Percentiles rank a stretch among this genome's conserved stretches.
Conservation (phyloP, 2,797 vertebrate species). For the Malacoraja senta region DNA sequence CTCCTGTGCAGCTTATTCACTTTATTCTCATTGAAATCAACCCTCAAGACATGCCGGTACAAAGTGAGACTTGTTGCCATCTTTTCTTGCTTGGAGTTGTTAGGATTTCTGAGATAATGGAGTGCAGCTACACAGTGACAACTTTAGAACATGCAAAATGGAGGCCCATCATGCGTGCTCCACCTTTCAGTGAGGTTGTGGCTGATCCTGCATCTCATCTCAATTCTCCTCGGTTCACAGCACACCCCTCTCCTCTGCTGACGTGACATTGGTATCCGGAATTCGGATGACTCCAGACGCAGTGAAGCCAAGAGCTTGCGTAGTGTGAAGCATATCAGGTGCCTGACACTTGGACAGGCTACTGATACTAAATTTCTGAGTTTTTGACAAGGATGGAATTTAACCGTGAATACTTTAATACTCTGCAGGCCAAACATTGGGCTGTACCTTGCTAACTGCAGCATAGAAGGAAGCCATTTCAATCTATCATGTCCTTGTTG, state of each 20-base stretch:
- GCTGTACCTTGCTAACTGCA: too few relatives aligned
- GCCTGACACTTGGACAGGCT: not conserved
- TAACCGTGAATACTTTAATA: not conserved
- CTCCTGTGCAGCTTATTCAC: not conserved
- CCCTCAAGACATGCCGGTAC: not conserved
- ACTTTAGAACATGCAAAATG: too few relatives aligned
- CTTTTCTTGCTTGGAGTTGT: not conserved
- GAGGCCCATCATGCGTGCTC: too few relatives aligned
- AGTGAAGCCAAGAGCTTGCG: not conserved
- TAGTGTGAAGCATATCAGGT: not conserved
- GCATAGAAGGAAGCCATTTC: too few relatives aligned
- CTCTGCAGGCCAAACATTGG: too few relatives aligned
- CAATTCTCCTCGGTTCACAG: too few relatives aligned
- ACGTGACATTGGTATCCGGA: not conserved
- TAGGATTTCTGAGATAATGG: not conserved
- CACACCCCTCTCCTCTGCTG: too few relatives aligned
- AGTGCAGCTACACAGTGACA: not conserved
- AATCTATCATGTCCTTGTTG: too few relatives aligned
- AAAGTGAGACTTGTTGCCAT: not conserved
- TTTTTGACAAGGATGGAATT: not conserved
- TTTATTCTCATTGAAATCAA: not conserved
- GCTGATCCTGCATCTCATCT: too few relatives aligned
- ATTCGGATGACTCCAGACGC: not conserved
- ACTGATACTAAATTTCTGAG: not conserved
- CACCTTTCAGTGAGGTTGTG: too few relatives aligned